Evolutionary conservation across 2,888 invertebrate species (phyloP).

Genomic region (Eubasilissa splendida): DNA sequence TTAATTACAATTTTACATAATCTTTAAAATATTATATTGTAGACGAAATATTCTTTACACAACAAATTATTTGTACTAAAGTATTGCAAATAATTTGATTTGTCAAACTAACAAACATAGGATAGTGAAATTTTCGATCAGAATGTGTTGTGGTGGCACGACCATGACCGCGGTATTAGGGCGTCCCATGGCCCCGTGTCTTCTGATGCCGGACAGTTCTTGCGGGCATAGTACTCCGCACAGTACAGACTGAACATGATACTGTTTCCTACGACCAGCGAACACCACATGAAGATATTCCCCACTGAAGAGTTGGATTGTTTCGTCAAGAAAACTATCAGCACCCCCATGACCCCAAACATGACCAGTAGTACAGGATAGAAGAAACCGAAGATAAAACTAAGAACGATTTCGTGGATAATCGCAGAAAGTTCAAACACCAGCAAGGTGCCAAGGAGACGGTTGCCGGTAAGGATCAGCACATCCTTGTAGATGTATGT

Average conservation of each 20-base stretch:
- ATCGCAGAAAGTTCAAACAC: constrained; percentile 88
- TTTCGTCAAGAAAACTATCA: constrained; percentile 72
- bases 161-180: constrained; percentile 71
- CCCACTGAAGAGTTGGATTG: constrained; percentile 61
- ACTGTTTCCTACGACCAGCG: constrained; percentile 85
- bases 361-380: constrained; percentile 88
- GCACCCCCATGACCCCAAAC: constrained; percentile 81
- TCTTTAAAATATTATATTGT: too few relatives aligned
- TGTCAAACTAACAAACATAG: too few relatives aligned
- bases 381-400: constrained; percentile 86
- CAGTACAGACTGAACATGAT: constrained; percentile 83
- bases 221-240: constrained; percentile 89
- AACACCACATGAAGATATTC: constrained; percentile 90
- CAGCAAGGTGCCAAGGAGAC: constrained; percentile 71
- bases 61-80: too few relatives aligned
- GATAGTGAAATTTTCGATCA: not conserved
- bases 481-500: constrained; percentile 89
- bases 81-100: too few relatives aligned
- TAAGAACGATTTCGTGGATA: constrained; percentile 90
- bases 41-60: too few relatives aligned
- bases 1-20: too few relatives aligned
- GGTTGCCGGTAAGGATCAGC: constrained; percentile 66
- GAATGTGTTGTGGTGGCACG: constrained; percentile 60
- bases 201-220: constrained; percentile 75
- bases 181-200: constrained; percentile 63